Evolutionary conservation across 1,140 invertebrate species (phyloP), one percentile per base, ranked within the genome.

Genomic region (Anagrus nilaparvatae): DNA sequence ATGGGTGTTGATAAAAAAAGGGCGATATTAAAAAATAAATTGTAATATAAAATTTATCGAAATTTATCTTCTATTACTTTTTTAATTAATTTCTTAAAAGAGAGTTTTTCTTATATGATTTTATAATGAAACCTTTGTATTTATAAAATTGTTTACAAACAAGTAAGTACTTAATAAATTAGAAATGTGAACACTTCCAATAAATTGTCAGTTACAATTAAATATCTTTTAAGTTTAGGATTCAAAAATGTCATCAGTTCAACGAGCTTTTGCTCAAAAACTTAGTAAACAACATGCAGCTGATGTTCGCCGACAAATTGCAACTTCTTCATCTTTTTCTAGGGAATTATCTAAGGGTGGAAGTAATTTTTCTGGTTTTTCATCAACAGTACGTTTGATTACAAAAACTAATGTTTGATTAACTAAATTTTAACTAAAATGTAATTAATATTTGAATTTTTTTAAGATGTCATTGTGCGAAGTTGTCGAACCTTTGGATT

Each of bases 401-500:
- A n/a, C n/a, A 25, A 48, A 27, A 18, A 37, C 54, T 38, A 40
- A 47, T 44, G 37, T 47, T 43, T 37, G 41, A 32, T 36, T 6
- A 46, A 43, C 44, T 57, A 32, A 23, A 39, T 40, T 17, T 42
- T 43, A 38, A 20, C 18, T 38, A 40, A n/a, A 37, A 39, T 46
- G 29, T 27, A 31, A 41, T 38, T 40, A 19, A 49, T 51, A n/a
- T 48, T 43, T 48, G 23, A 43, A 51, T 38, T 45, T 55, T 59
- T 51, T 65, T 68, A 37, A 73, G 82, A 74, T 82, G 57, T 85
- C 82, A 32, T 63, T 82, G 5, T 81, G 74, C 50, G 88, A 93
- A 59, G 77, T 86, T 48, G 77, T 88, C 3, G 88, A 94, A 43
- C 91, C 91, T 17, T 69, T 92, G 13, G 91, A 96, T 65, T 95